Conservation (phyloP, 2,888 invertebrate species). For the Microctonus hyperodae region DNA sequence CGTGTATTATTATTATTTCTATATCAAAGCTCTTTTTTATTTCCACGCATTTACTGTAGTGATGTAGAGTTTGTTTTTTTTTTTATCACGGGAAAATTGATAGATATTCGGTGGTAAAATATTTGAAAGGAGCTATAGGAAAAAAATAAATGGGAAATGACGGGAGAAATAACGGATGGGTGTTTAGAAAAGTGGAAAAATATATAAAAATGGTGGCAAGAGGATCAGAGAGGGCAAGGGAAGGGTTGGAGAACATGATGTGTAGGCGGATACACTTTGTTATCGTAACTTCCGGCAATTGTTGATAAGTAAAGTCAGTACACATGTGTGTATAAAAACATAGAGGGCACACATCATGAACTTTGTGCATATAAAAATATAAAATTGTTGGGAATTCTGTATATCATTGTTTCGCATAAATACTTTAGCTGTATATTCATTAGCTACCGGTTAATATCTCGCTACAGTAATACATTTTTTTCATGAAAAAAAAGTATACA, state of each 20-base stretch:
- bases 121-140: background rate
- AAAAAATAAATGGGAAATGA: background rate
- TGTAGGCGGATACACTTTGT: constrained; percentile 46
- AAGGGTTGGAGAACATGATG: constrained; percentile 33
- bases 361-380: background rate
- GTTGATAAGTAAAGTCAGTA: constrained; percentile 45
- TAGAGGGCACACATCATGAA: constrained; percentile 19
- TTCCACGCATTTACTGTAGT: background rate
- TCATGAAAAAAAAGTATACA: background rate
- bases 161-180: too few relatives aligned
- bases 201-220: background rate
- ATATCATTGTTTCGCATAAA: background rate
- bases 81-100: too few relatives aligned
- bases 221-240: constrained; percentile 25
- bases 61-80: too few relatives aligned
- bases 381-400: background rate
- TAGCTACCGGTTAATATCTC: background rate
- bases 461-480: background rate
- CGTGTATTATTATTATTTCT: too few relatives aligned
- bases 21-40: background rate
- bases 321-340: constrained; percentile 8
- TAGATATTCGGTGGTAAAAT: too few relatives aligned
- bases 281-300: constrained; percentile 54
- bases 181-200: constrained; percentile 3
- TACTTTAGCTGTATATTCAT: background rate